Percentiles rank a stretch among this genome's conserved stretches.
phyloP scores from a whole-genome alignment of 2,888 invertebrate genomes.

The Gonocerus acuteangulatus region DNA sequence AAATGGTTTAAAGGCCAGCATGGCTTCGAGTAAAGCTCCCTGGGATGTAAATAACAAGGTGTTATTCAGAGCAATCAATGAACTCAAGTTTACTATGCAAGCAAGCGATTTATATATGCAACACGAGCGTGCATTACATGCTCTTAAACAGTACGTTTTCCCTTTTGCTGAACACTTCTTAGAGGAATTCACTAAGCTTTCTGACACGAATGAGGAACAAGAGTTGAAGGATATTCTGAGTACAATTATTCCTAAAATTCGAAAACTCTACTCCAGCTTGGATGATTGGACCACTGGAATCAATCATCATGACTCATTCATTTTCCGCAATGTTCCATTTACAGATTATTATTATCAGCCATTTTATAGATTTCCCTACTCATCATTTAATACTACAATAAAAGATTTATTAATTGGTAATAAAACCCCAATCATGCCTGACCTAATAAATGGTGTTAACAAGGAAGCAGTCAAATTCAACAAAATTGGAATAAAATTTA shows the following conservation, averaged over 20 bases:
- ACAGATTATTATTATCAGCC: background rate
- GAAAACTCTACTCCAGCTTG: too few relatives aligned
- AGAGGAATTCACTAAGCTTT: background rate
- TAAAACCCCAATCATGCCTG: background rate
- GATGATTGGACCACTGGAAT: background rate
- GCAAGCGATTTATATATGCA: background rate
- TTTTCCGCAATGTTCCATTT: background rate
- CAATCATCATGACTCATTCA: background rate
- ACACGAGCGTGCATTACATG: background rate
- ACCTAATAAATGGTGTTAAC: background rate
- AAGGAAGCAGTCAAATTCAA: slow-evolving; percentile 10
- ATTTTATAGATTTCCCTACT: background rate
- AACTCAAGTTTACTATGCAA: background rate
- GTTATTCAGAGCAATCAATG: too few relatives aligned
- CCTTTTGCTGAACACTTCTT: slow-evolving; percentile 6
- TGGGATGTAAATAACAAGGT: too few relatives aligned
- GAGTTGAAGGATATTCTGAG: background rate
- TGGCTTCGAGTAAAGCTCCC: too few relatives aligned
- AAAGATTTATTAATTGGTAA: background rate
- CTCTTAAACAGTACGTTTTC: slow-evolving; percentile 6
- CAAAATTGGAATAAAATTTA: background rate
- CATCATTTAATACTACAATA: slow-evolving; percentile 1
- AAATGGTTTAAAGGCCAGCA: too few relatives aligned
- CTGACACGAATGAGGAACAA: background rate
- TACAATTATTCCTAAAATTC: background rate